Evolutionary conservation across 2,797 vertebrate genomes (phyloP).

Genomic region (Megaceryle alcyon): DNA sequence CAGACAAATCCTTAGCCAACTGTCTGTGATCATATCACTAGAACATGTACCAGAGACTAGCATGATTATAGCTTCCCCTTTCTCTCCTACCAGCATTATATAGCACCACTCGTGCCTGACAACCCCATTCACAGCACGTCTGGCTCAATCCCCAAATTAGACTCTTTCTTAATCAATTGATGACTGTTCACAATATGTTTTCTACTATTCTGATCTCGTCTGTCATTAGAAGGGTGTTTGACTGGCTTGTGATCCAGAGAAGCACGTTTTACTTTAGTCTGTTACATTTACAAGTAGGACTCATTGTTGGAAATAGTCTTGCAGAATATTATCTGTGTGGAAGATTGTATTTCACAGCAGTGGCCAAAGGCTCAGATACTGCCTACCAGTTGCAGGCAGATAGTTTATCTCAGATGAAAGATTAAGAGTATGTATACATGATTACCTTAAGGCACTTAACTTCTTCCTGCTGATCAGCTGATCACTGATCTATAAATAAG

Average conservation of each 20-base stretch:
- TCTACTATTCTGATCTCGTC: not conserved
- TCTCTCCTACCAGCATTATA: not conserved
- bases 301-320: not conserved
- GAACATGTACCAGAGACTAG: not conserved
- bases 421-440: not conserved
- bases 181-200: conserved; percentile 19
- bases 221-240: not conserved
- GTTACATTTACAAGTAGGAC: not conserved
- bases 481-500: not conserved
- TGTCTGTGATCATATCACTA: not conserved
- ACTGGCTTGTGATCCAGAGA: not conserved
- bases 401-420: not conserved
- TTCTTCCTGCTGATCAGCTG: not conserved
- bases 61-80: not conserved
- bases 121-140: not conserved
- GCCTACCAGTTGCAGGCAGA: not conserved
- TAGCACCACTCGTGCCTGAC: not conserved
- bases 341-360: not conserved
- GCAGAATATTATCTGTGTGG: not conserved
- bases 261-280: not conserved
- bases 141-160: not conserved
- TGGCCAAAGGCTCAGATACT: not conserved
- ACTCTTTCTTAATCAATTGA: not conserved
- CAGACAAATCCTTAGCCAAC: not conserved
- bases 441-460: not conserved